A percentile compares a stretch with the other conserved stretches of the same genome.
Evolutionary conservation across 2,888 invertebrate genomes (phyloP).

Genomic region (Pyrochroa serraticornis): DNA sequence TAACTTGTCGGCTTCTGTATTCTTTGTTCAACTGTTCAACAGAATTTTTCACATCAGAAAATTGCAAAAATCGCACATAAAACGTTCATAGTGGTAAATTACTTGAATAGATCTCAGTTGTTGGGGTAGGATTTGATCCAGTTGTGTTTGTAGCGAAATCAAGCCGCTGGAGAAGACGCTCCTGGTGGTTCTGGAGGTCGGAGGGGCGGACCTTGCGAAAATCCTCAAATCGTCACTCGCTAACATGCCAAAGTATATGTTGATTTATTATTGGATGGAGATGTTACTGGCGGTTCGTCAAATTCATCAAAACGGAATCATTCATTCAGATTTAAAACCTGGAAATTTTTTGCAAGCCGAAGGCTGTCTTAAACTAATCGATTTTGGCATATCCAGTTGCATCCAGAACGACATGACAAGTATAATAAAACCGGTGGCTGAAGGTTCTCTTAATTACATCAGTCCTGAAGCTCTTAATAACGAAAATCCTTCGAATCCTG

Average conservation of each 20-base stretch:
- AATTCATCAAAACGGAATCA: conserved; percentile 90
- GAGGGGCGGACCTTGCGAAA: conserved; percentile 85
- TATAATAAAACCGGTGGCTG: conserved; percentile 79
- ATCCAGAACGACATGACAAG: conserved; percentile 88
- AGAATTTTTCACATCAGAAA: too few relatives aligned
- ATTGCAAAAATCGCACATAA: too few relatives aligned
- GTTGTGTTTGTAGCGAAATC: conserved; percentile 69
- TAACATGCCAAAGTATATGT: conserved; percentile 72
- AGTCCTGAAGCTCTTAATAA: conserved; percentile 90
- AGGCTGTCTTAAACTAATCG: conserved; percentile 89
- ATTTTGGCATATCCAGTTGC: conserved; percentile 94
- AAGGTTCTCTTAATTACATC: conserved; percentile 94
- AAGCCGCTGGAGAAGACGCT: conserved; percentile 68
- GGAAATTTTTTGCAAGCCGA: conserved; percentile 92
- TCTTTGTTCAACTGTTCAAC: too few relatives aligned
- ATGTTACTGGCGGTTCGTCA: conserved; percentile 91
- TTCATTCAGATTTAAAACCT: conserved; percentile 96
- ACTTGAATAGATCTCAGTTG: too few relatives aligned
- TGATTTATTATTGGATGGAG: conserved; percentile 90
- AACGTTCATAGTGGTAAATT: too few relatives aligned
- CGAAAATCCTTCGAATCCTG: conserved; percentile 55
- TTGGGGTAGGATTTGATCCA: too few relatives aligned
- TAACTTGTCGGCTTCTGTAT: too few relatives aligned
- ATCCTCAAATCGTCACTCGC: conserved; percentile 63
- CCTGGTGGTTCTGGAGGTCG: conserved; percentile 90